phyloP scores from a whole-genome alignment of 2,888 invertebrate species.

The Cephalotes varians region DNA sequence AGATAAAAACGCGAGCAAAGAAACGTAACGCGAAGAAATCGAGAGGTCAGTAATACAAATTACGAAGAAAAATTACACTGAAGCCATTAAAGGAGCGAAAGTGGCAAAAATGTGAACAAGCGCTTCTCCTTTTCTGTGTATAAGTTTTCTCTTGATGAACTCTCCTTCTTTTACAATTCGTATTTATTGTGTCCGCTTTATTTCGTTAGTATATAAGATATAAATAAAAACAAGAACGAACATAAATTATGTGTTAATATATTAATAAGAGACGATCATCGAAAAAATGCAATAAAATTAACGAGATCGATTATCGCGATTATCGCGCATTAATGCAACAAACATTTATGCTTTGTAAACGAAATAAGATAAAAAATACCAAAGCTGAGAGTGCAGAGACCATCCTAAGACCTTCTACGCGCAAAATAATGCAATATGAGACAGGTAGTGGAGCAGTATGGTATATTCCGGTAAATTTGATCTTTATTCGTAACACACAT shows the following conservation, averaged over 20 bases:
- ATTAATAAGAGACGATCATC: background rate
- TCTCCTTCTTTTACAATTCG: slow-evolving; percentile 65
- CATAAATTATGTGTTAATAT: background rate
- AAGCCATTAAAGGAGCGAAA: slow-evolving; percentile 83
- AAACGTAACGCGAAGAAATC: slow-evolving; percentile 54
- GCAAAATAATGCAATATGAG: slow-evolving; percentile 44
- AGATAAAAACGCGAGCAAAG: slow-evolving; percentile 59
- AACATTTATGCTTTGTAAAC: background rate
- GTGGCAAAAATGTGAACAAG: slow-evolving; percentile 78
- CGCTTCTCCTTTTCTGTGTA: slow-evolving; percentile 48
- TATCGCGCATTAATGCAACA: slow-evolving; percentile 5
- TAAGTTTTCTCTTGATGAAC: slow-evolving; percentile 50
- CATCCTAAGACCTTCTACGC: slow-evolving; percentile 40
- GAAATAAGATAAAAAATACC: slow-evolving; percentile 23
- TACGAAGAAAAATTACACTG: slow-evolving; percentile 76
- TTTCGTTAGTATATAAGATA: background rate
- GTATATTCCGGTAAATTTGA: slow-evolving; percentile 33
- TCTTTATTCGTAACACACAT: slow-evolving; percentile 3
- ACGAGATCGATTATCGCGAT: too few species aligned
- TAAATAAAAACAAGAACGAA: background rate
- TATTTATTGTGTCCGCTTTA: slow-evolving; percentile 62
- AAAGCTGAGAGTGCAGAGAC: background rate
- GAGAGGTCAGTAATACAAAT: slow-evolving; percentile 72
- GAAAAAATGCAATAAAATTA: slow-evolving; percentile 22
- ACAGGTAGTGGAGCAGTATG: slow-evolving; percentile 25